Base-by-base conservation (phyloP, 64 coral and sea anemone genomes). In the Stichodactyla helianthus region DNA sequence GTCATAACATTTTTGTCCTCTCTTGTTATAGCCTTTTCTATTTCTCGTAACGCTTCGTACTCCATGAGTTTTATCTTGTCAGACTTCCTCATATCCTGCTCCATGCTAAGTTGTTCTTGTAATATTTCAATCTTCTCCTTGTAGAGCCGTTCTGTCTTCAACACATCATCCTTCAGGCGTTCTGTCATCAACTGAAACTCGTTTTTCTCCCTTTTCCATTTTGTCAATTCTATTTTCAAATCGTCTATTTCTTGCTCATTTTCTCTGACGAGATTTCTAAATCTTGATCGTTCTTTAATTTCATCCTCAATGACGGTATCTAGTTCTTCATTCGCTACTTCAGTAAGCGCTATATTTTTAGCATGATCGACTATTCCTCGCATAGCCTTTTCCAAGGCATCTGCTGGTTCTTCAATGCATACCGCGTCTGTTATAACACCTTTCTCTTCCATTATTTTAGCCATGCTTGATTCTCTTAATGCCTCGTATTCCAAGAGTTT, bases 151-250 rank as follows among this genome's bases (percentile, higher is more conserved):
- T 91, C 89, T 19, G 53, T 67, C 35, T 82, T 23, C 1, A 7
- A 71, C 52, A 87, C 58, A 57, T 91, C 89, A 82, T 64, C 52
- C 74, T 68, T 77, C n/a, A 22, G 52, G 2, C 59, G 84, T 10
- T 91, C 89, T 31, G 89, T 86, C 70, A 86, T 53, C 59, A 85
- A 1, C 18, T 82, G 20, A 11, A 53, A 20, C 22, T 91, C 89
- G 53, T 0, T n/a, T n/a, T n/a, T n/a, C n/a, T n/a, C n/a, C n/a
- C n/a, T 64, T 64, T 20, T 4, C 20, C 67, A 26, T 71, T 12
- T 28, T 28, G 23, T 26, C 7, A 27, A 3, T 22, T 71, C 11
- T 1, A 10, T 28, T 71, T 23, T 9, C 67, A 26, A 53, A 53
- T 71, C 23, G 5, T 26, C 68, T 71, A 71, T 19, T n/a, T 80